Evolutionary conservation across 2,888 invertebrate species (phyloP).

Genomic region (Chrysolina americana): DNA sequence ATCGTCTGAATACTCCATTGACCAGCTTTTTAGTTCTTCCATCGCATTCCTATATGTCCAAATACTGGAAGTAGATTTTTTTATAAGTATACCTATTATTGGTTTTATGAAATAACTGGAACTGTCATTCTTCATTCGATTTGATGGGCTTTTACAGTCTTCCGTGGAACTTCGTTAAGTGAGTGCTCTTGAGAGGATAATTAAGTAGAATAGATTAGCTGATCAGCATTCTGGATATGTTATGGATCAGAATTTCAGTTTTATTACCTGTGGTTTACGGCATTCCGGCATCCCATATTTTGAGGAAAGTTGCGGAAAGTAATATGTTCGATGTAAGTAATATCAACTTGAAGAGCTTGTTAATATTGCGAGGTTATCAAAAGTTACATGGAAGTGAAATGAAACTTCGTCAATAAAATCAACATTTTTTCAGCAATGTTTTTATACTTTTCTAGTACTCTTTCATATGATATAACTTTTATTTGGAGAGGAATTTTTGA

Average conservation of each 20-base stretch:
- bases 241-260: slow-evolving; percentile 2
- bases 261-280: slow-evolving; percentile 38
- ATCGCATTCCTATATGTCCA: slow-evolving; percentile 48
- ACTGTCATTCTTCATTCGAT: slow-evolving; percentile 37
- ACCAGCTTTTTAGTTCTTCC: slow-evolving; percentile 37
- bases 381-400: background rate
- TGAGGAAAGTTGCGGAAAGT: slow-evolving; percentile 51
- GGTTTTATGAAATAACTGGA: slow-evolving; percentile 35
- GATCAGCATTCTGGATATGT: slow-evolving; percentile 13
- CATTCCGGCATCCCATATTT: slow-evolving; percentile 46
- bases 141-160: slow-evolving; percentile 24
- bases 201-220: background rate
- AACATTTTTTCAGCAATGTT: too few relatives aligned
- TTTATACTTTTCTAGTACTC: too few relatives aligned
- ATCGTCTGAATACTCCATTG: slow-evolving; percentile 29
- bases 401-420: too few relatives aligned
- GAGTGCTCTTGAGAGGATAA: slow-evolving; percentile 14
- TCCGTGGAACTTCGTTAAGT: slow-evolving; percentile 18
- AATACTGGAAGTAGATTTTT: slow-evolving; percentile 53
- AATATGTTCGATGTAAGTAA: slow-evolving; percentile 52
- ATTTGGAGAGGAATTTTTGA: too few relatives aligned
- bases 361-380: background rate
- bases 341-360: background rate
- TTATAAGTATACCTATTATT: slow-evolving; percentile 25
- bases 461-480: too few relatives aligned